Conservation (phyloP, 2,797 vertebrate genomes). For the Amniataba percoides region DNA sequence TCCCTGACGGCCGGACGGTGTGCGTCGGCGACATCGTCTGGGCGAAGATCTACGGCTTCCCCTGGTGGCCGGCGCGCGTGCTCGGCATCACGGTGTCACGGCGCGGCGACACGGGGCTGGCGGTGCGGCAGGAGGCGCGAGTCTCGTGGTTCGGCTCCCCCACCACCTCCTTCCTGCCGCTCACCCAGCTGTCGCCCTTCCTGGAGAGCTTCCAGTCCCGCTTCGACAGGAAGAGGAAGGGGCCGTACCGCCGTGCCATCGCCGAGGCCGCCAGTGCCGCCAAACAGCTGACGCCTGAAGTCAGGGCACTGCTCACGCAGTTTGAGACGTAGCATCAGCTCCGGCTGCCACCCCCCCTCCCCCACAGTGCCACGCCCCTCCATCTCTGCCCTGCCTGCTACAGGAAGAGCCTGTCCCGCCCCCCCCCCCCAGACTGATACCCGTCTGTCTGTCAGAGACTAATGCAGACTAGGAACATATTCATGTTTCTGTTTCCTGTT, state of each 20-base stretch:
- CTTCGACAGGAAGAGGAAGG: slow-evolving; percentile 99
- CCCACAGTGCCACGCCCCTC: neutral
- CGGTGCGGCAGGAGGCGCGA: slow-evolving; percentile 94
- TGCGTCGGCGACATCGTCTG: slow-evolving; percentile 99
- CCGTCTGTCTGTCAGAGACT: slow-evolving; percentile 36
- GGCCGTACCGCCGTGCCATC: slow-evolving; percentile 97
- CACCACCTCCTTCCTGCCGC: slow-evolving; percentile 96
- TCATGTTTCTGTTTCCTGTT: slow-evolving; percentile 15
- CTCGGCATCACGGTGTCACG: slow-evolving; percentile 94
- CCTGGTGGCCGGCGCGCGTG: slow-evolving; percentile 98
- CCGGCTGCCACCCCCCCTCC: neutral
- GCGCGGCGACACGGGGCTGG: slow-evolving; percentile 92
- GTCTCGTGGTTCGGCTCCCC: slow-evolving; percentile 99
- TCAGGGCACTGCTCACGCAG: slow-evolving; percentile 96
- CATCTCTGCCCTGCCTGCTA: neutral
- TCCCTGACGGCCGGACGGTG: slow-evolving; percentile 94
- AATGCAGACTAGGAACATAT: neutral
- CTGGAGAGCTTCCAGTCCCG: slow-evolving; percentile 98
- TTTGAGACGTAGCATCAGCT: slow-evolving; percentile 93
- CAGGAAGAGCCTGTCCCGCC: slow-evolving; percentile 6
- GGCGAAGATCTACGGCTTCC: slow-evolving; percentile 99
- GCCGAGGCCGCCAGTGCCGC: slow-evolving; percentile 97
- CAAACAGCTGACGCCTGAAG: slow-evolving; percentile 97
- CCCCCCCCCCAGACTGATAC: neutral
- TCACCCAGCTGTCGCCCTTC: slow-evolving; percentile 95